Conservation (phyloP, 1,140 invertebrate species). For the Conus betulinus region DNA sequence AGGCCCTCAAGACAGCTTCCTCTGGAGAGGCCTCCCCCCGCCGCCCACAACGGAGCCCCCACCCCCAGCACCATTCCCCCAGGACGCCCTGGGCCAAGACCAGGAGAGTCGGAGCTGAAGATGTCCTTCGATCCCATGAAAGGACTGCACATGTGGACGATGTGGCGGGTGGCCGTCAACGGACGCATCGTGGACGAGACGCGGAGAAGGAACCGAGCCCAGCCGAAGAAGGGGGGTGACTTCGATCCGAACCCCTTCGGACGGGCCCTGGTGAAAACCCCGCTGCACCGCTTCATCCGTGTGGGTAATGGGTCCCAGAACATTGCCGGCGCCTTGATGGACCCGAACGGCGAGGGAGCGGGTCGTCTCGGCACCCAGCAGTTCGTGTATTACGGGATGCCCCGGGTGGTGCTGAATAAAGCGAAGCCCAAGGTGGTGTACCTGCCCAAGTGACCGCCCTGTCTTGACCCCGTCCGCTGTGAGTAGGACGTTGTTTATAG, state of each 20-base stretch:
- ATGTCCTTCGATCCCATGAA: slow-evolving; percentile 53
- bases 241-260: slow-evolving; percentile 34
- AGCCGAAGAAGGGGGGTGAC: neutral
- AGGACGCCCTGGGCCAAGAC: neutral
- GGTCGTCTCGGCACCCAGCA: slow-evolving; percentile 35
- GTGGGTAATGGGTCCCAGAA: slow-evolving; percentile 31
- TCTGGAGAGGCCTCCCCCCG: neutral
- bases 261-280: slow-evolving; percentile 36
- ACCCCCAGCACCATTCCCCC: neutral
- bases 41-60: neutral
- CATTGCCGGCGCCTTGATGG: slow-evolving; percentile 19
- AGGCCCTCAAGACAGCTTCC: neutral
- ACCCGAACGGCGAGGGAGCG: slow-evolving; percentile 27
- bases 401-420: slow-evolving; percentile 43
- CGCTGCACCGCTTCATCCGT: slow-evolving; percentile 44
- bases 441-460: neutral
- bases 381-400: slow-evolving; percentile 51
- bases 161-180: slow-evolving; percentile 56
- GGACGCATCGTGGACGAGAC: slow-evolving; percentile 49
- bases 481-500: neutral
- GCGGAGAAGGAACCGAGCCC: slow-evolving; percentile 13
- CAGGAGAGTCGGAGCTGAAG: slow-evolving; percentile 21
- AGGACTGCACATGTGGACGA: slow-evolving; percentile 53
- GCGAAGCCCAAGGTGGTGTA: neutral
- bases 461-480: neutral